Conservation (phyloP, 2,888 invertebrate species). For the Bibio marci region DNA sequence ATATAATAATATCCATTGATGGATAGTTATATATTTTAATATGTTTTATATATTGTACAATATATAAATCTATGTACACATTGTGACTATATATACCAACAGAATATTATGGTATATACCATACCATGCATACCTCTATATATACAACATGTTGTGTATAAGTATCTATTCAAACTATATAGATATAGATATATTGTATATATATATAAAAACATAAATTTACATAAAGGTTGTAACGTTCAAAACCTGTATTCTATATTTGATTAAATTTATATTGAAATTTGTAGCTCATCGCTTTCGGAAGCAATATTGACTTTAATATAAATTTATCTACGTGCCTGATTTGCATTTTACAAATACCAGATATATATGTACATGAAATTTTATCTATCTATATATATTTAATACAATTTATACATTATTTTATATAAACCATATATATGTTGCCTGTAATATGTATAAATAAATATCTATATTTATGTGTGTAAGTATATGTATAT, state of each 20-base stretch:
- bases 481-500: no score
- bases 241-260: constrained; percentile 6
- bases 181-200: neutral
- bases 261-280: constrained; percentile 7
- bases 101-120: no score
- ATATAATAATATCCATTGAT: constrained; percentile 3
- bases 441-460: no score
- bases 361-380: constrained; percentile 3
- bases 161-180: neutral
- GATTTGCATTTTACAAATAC: constrained; percentile 7
- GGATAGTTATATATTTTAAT: neutral
- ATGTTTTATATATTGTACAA: no score
- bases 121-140: no score
- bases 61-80: no score
- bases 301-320: constrained; percentile 7
- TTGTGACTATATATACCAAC: no score
- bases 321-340: constrained; percentile 6
- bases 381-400: no score
- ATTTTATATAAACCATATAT: no score
- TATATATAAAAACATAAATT: constrained; percentile 1
- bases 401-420: no score
- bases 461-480: no score
- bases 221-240: constrained; percentile 3
- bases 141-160: neutral
- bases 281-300: constrained; percentile 7